Evolutionary conservation across 2,888 invertebrate species (phyloP).

Genomic region (Asteroscopus sphinx): DNA sequence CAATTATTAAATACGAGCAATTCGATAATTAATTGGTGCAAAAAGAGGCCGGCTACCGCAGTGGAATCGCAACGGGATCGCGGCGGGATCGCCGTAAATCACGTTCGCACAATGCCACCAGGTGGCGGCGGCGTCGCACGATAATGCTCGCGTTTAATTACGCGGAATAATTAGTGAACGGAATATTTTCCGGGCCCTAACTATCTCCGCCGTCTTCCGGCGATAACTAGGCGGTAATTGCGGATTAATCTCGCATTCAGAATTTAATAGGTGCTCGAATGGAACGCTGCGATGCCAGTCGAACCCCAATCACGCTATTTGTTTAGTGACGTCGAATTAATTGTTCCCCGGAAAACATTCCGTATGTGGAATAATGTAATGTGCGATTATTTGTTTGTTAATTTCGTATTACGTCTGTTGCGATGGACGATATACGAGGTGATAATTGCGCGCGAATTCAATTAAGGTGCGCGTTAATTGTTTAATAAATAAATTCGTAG

Average conservation of each 20-base stretch:
- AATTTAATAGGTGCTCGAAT: constrained; percentile 87
- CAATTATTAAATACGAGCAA: constrained; percentile 87
- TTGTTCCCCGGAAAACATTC: constrained; percentile 78
- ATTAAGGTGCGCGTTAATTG: constrained; percentile 40
- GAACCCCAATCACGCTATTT: constrained; percentile 83
- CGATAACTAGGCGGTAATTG: constrained; percentile 90
- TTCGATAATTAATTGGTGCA: constrained; percentile 89
- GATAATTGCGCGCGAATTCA: constrained; percentile 45
- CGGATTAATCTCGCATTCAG: constrained; percentile 88
- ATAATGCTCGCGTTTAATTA: constrained; percentile 89
- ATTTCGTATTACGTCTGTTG: constrained; percentile 49
- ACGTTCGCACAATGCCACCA: constrained; percentile 87
- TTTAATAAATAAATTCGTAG: constrained; percentile 43
- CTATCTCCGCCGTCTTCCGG: constrained; percentile 89
- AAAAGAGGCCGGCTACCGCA: constrained; percentile 84
- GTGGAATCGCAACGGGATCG: constrained; percentile 83
- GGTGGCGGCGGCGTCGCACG: constrained; percentile 88
- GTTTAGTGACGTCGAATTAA: constrained; percentile 84
- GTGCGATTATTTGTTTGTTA: constrained; percentile 53
- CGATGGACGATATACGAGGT: constrained; percentile 34
- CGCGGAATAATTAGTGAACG: constrained; percentile 90
- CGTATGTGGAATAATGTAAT: constrained; percentile 55
- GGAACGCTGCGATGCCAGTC: constrained; percentile 67
- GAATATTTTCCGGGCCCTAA: constrained; percentile 90
- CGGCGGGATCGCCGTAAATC: constrained; percentile 88